phyloP scores from a whole-genome alignment of 2,113 vertebrate genomes.

The Rhinolophus sinicus region DNA sequence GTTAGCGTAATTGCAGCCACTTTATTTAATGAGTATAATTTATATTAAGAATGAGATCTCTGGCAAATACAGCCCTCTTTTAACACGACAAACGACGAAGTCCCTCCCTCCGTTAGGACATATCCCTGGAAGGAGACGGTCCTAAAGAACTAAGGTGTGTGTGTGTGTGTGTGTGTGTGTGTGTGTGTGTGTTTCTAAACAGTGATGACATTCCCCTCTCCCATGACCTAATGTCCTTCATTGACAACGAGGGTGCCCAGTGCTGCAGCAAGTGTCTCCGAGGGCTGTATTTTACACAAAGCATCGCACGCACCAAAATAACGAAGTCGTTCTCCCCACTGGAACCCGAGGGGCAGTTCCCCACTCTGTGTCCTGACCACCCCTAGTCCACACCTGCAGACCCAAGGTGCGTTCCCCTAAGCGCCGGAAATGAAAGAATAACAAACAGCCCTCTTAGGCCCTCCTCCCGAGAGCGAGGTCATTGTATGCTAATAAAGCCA shows the following conservation, averaged over 20 bases:
- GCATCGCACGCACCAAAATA: conserved; percentile 8
- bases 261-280: conserved; percentile 24
- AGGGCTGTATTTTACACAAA: neutral
- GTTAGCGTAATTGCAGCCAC: conserved; percentile 14
- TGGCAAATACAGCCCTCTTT: conserved; percentile 15
- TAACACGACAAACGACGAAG: neutral
- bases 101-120: neutral
- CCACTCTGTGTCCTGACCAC: neutral
- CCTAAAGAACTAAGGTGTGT: neutral
- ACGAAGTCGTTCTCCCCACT: neutral
- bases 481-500: conserved; percentile 18
- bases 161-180: neutral
- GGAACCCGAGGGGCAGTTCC: neutral
- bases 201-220: neutral
- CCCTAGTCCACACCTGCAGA: neutral
- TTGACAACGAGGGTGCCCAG: neutral
- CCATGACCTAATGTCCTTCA: neutral
- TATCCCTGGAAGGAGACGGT: neutral
- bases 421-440: neutral
- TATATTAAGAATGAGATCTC: neutral
- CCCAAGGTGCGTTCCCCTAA: neutral
- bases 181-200: neutral
- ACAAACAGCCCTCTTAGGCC: neutral
- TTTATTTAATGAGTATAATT: conserved; percentile 44
- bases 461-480: conserved; percentile 7